A percentile compares a stretch with the other conserved stretches of the same genome.
phyloP scores from a whole-genome alignment of 37 sponge, comb jelly and placozoan species.

The Bolinopsis microptera region DNA sequence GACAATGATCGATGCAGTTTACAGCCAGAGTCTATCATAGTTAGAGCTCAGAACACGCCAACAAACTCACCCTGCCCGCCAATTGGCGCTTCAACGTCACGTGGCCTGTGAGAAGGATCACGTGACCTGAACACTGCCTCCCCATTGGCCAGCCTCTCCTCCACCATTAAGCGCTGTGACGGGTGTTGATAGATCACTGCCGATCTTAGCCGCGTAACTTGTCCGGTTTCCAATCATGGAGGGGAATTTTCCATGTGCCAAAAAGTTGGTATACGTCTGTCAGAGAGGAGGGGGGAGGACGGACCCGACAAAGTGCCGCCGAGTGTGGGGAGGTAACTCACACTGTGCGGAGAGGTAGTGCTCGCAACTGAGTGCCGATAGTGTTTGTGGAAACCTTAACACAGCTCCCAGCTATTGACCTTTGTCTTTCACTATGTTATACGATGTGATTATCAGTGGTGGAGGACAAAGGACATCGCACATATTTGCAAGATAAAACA shows the following conservation, averaged over 20 bases:
- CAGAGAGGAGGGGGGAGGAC: background rate
- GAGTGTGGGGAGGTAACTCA: background rate
- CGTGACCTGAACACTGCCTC: background rate
- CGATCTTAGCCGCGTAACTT: background rate
- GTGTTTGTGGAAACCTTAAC: background rate
- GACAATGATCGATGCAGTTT: background rate
- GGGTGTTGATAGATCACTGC: conserved; percentile 17
- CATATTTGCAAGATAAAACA: background rate
- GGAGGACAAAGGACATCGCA: background rate
- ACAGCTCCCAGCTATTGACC: background rate
- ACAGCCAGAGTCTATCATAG: background rate
- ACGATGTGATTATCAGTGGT: background rate
- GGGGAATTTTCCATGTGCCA: conserved; percentile 20
- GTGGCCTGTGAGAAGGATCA: background rate
- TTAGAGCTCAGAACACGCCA: background rate
- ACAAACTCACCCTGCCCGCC: background rate
- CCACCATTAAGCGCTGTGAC: background rate
- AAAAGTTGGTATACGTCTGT: conserved; percentile 16
- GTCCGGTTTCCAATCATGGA: background rate
- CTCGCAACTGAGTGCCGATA: too few relatives aligned
- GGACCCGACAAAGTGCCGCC: background rate
- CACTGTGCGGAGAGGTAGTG: background rate
- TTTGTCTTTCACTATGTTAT: background rate
- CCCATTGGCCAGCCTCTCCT: background rate
- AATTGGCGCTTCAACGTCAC: background rate